Evolutionary conservation across 2,888 invertebrate species (phyloP), one percentile per base, ranked within the genome.

Genomic region (Anoncus sp.): DNA sequence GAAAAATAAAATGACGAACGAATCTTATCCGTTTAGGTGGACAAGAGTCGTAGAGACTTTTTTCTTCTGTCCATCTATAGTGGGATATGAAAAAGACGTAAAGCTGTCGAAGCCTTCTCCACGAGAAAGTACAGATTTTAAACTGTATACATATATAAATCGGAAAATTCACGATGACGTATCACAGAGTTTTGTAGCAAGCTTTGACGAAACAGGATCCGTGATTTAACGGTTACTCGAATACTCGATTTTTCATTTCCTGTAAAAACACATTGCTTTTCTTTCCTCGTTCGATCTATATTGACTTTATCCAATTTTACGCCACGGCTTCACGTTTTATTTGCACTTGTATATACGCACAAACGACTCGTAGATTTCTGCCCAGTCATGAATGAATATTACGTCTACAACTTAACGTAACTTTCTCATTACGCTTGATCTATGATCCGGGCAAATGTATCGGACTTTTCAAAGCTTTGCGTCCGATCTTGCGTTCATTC

Each of bases 401-500:
- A 35, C 35, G 57, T 35, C 57, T 20, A 16, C 20, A 35, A 38
- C 35, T 57, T 57, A 38, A 38, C 57, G 35, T 57, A 18, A 20
- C 18, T 18, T 31, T 10, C 31, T 57, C 20, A 57, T 57, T 20
- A 35, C 20, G 38, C 38, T 2, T 38, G 57, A 35, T 20, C 31
- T 47, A 35, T 31, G 47, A 62, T 47, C 62, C 14, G 18, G 14
- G 18, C 31, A n/a, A n/a, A 47, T 20, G 18, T 27, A 20, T 62
- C 14, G 47, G 40, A 62, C 62, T 47, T 47, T 62, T 5, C 53
- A 51, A 66, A 49, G 38, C 63, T 63, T 47, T 14, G 1, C 35
- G 14, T 20, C n/a, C n/a, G 20, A 20, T 51, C 14, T 65, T 16
- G n/a, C 2, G 12, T 12, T 6, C 38, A 12, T 38, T 38, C 12